phyloP scores from a whole-genome alignment of 2,797 vertebrate species.

The Hydrocynus forskahlii region DNA sequence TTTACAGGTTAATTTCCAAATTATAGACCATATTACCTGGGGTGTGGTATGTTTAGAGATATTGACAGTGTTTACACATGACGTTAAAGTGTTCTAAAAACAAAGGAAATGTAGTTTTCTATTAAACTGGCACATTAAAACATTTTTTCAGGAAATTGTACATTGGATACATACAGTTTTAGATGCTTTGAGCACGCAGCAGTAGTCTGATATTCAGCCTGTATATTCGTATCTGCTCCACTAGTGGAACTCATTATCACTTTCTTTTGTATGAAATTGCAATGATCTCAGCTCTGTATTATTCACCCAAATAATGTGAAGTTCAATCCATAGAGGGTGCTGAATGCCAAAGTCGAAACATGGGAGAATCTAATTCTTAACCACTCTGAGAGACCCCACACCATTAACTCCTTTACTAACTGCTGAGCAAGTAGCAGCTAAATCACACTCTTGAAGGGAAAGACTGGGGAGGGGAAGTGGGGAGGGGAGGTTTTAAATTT shows the following conservation, averaged over 20 bases:
- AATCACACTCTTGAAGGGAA: constrained; percentile 43
- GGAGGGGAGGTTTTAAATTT: constrained; percentile 68
- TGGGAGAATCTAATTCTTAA: background rate
- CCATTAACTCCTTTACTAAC: constrained; percentile 49
- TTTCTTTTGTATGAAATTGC: constrained; percentile 12
- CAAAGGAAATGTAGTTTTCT: background rate
- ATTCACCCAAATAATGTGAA: constrained; percentile 7
- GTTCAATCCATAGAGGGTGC: background rate
- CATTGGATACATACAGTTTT: no score
- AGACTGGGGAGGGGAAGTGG: constrained; percentile 1
- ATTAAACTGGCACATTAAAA: background rate
- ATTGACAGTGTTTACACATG: no score
- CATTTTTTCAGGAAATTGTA: no score
- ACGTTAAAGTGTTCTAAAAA: background rate
- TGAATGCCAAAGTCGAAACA: background rate
- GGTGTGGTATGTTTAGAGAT: no score
- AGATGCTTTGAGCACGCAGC: background rate
- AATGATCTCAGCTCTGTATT: constrained; percentile 5
- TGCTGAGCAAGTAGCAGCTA: constrained; percentile 55
- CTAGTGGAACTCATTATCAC: background rate
- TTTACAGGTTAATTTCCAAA: no score
- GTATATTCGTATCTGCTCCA: no score
- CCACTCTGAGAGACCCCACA: constrained; percentile 22
- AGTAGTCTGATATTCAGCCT: background rate
- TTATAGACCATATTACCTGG: background rate